Evolutionary conservation across 2,797 vertebrate genomes (phyloP).

Genomic region (Phoxinus dragarum): DNA sequence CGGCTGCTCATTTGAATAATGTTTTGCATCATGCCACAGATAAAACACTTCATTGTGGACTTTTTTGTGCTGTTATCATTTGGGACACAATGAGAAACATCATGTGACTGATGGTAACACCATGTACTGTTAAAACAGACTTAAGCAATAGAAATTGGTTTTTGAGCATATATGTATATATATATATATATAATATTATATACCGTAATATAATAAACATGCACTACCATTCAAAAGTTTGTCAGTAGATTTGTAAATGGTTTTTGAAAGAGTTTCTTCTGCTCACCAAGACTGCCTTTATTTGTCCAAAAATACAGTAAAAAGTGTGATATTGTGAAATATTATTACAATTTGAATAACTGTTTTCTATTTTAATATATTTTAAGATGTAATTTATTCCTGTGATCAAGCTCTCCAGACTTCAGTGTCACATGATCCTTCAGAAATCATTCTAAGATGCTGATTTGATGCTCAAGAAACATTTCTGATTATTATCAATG

Average conservation of each 20-base stretch:
- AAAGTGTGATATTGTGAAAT: too few species aligned
- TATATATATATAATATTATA: too few species aligned
- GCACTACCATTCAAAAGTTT: too few species aligned
- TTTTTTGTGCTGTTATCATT: background rate
- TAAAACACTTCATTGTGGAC: conserved; percentile 25
- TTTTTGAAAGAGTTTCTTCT: background rate
- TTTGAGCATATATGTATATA: too few species aligned
- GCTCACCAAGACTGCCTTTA: background rate
- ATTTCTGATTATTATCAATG: background rate
- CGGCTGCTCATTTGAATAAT: conserved; percentile 29
- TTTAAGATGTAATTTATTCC: background rate
- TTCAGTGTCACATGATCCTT: background rate
- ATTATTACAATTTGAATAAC: background rate
- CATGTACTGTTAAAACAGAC: background rate
- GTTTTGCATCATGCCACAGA: conserved; percentile 61
- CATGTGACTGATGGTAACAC: background rate
- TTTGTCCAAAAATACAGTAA: background rate
- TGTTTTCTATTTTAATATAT: background rate
- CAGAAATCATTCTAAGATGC: background rate
- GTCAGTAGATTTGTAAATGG: too few species aligned
- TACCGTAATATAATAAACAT: too few species aligned
- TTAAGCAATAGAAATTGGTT: background rate
- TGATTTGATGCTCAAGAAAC: background rate
- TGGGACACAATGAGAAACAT: too few species aligned
- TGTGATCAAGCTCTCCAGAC: background rate